Conservation (phyloP, 2,797 vertebrate genomes). For the Danio tinwini region DNA sequence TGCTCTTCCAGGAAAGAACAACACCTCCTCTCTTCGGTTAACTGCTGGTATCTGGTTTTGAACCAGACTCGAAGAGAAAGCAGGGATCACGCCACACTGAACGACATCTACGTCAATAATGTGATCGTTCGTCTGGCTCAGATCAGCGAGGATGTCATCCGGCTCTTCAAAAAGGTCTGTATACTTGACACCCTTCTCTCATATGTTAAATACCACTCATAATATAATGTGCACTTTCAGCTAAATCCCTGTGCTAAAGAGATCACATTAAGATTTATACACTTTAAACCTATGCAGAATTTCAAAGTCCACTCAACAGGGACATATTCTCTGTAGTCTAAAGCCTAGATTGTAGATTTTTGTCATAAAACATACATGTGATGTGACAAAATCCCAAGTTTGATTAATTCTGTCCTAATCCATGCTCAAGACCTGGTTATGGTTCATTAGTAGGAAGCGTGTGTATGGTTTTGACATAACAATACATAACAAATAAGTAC, state of each 20-base stretch:
- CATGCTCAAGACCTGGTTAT: too few species aligned
- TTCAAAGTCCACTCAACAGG: too few species aligned
- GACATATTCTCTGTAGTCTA: too few species aligned
- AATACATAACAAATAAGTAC: too few species aligned
- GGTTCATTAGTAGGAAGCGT: too few species aligned
- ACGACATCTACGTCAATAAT: constrained; percentile 98
- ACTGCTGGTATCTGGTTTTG: constrained; percentile 98
- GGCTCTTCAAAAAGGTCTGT: constrained; percentile 96
- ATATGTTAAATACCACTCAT: neutral
- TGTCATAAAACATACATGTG: too few species aligned
- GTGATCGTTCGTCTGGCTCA: constrained; percentile 94
- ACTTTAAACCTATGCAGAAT: too few species aligned
- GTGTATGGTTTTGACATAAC: too few species aligned
- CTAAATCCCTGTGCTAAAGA: neutral
- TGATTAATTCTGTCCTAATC: too few species aligned
- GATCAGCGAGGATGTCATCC: constrained; percentile 96
- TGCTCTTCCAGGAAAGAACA: constrained; percentile 89
- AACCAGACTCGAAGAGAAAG: constrained; percentile 96
- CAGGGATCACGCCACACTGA: constrained; percentile 93
- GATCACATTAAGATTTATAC: too few species aligned
- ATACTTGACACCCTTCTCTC: neutral
- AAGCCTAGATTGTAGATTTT: too few species aligned
- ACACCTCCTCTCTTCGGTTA: constrained; percentile 94
- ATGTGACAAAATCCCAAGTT: too few species aligned
- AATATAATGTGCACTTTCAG: neutral